Conservation (phyloP, 2,113 vertebrate genomes). For the Eulacestoma nigropectus region DNA sequence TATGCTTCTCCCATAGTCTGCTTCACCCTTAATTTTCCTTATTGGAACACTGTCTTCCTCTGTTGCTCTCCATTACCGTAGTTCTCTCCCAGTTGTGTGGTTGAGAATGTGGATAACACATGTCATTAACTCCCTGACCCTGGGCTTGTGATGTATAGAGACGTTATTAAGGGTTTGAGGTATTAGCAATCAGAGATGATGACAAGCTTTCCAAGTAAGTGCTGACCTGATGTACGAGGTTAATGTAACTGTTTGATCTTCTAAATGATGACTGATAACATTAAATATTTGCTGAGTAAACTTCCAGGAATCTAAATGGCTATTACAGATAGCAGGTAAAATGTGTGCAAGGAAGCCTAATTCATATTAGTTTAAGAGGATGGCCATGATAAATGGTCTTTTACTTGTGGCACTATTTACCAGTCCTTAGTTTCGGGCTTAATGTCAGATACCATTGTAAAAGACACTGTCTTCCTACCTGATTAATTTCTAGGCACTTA, state of each 20-base stretch:
- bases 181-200: not conserved
- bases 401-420: not conserved
- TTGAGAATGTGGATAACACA: not conserved
- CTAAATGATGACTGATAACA: not conserved
- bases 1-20: not conserved
- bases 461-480: not conserved
- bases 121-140: not conserved
- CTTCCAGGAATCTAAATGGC: not conserved
- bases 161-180: not conserved
- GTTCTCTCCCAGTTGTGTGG: not conserved
- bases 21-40: not conserved
- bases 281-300: slow-evolving; percentile 39
- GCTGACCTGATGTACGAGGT: not conserved
- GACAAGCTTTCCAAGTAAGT: not conserved
- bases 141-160: not conserved
- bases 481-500: not conserved
- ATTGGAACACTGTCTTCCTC: not conserved
- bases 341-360: not conserved
- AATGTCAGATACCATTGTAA: not conserved
- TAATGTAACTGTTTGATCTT: slow-evolving; percentile 1
- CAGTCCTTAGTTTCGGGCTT: not conserved
- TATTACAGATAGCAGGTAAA: not conserved
- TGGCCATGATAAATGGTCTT: not conserved
- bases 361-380: not conserved
- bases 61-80: not conserved